A percentile compares a stretch with the other conserved stretches of the same genome.
These are phyloP conservation scores for Leptodactylus fallax DNA, from an alignment of 2,797 vertebrate genomes.

Conservation along the genomic window DNA sequence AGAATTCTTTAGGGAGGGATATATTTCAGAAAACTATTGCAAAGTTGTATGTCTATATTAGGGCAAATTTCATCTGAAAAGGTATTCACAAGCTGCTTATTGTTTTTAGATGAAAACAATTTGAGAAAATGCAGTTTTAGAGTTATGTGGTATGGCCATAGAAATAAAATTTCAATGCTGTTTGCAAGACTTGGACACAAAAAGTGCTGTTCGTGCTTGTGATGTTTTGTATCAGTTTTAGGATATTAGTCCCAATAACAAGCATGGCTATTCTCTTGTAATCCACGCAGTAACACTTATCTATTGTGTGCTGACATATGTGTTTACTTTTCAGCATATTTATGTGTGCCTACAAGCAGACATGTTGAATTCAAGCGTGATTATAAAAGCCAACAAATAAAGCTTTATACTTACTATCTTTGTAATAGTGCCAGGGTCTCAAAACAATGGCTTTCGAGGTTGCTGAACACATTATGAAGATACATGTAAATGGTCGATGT, in stretches of 20 bases:
- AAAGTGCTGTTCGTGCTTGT: not conserved
- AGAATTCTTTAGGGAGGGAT: conserved; percentile 51
- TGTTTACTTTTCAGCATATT: conserved; percentile 8
- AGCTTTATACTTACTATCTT: not conserved
- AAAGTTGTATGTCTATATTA: conserved; percentile 56
- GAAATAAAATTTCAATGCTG: not conserved
- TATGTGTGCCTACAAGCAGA: not conserved
- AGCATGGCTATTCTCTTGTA: not conserved
- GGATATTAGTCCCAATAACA: not conserved
- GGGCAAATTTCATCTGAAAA: conserved; percentile 26
- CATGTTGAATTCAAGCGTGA: not conserved
- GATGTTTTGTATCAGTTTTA: not conserved
- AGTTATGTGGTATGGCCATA: not conserved
- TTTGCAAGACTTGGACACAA: conserved; percentile 17
- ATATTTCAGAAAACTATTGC: conserved; percentile 35
- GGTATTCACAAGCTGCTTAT: conserved; percentile 46
- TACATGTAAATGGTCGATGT: not conserved
- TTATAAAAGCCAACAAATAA: not conserved
- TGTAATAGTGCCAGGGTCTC: conserved; percentile 8
- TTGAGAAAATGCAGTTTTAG: not conserved
- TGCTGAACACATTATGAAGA: not conserved
- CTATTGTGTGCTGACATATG: conserved; percentile 16
- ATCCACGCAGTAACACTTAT: conserved; percentile 9
- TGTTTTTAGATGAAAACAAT: conserved; percentile 36
- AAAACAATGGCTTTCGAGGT: not conserved